Conservation (phyloP, 2,888 invertebrate species). For the Aspidiotus rigidus region DNA sequence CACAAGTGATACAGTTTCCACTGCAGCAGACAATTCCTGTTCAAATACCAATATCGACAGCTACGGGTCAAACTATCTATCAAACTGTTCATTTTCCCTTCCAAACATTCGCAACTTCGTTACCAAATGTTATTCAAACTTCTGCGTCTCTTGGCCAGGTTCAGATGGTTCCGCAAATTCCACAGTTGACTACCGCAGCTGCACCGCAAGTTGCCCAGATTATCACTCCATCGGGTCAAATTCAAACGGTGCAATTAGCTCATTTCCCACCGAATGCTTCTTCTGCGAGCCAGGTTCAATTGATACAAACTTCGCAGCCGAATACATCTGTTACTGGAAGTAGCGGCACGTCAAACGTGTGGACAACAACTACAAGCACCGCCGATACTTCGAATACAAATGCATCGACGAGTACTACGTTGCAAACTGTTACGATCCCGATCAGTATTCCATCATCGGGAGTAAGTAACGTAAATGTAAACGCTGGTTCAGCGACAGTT, state of each 20-base stretch:
- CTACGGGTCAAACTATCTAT: conserved; percentile 86
- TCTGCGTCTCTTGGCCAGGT: conserved; percentile 46
- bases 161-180: conserved; percentile 74
- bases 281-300: conserved; percentile 9
- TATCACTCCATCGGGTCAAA: conserved; percentile 78
- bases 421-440: conserved; percentile 6
- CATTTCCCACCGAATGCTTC: conserved; percentile 27
- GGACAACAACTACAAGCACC: conserved; percentile 9
- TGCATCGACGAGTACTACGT: conserved; percentile 1
- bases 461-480: conserved; percentile 11
- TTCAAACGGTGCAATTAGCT: conserved; percentile 79
- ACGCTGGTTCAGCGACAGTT: conserved; percentile 12
- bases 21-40: conserved; percentile 71
- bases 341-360: conserved; percentile 5
- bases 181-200: conserved; percentile 57
- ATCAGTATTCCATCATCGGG: conserved; percentile 1
- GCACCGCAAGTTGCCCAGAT: conserved; percentile 69
- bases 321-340: conserved; percentile 17
- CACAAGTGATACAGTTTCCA: conserved; percentile 57
- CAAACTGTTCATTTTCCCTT: conserved; percentile 92
- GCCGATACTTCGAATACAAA: not conserved
- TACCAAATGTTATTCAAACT: conserved; percentile 51
- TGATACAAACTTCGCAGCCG: conserved; percentile 25
- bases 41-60: conserved; percentile 76
- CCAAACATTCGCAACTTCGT: conserved; percentile 58